phyloP scores from a whole-genome alignment of 1,140 invertebrate species.

The Calycopis cecrops region DNA sequence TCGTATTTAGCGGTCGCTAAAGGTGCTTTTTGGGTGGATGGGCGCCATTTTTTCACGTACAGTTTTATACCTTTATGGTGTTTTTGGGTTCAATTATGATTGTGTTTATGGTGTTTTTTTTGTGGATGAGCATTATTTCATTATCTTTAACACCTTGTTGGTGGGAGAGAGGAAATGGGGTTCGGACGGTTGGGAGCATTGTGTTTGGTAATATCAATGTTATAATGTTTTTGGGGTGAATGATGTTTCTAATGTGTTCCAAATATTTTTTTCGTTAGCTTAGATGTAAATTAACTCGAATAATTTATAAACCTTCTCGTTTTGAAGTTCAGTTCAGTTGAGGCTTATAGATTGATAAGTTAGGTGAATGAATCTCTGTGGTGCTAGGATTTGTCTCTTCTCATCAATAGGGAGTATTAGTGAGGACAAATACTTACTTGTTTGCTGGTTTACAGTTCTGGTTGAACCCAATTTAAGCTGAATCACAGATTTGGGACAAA shows the following conservation, averaged over 20 bases:
- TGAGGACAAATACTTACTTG: too few species aligned
- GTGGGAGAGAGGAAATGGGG: conserved; percentile 24
- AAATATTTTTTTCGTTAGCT: neutral
- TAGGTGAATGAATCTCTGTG: too few species aligned
- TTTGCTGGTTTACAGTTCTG: too few species aligned
- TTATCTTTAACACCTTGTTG: conserved; percentile 69
- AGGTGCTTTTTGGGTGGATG: conserved; percentile 47
- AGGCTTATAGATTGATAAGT: too few species aligned
- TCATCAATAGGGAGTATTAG: too few species aligned
- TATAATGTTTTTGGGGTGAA: conserved; percentile 12
- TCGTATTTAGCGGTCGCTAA: conserved; percentile 46
- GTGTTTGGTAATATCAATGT: neutral
- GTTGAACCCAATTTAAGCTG: too few species aligned
- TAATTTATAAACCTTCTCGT: too few species aligned
- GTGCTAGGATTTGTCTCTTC: too few species aligned
- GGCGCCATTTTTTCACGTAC: conserved; percentile 44
- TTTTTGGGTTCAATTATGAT: conserved; percentile 64
- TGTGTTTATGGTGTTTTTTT: conserved; percentile 54
- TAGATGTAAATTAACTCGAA: too few species aligned
- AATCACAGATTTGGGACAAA: too few species aligned
- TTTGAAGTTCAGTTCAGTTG: too few species aligned
- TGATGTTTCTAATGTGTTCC: conserved; percentile 2
- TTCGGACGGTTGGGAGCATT: neutral
- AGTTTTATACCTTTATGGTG: conserved; percentile 49
- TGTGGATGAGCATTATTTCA: conserved; percentile 54